Evolutionary conservation across 2,888 invertebrate species (phyloP).

Genomic region (Seira sanloemensis): DNA sequence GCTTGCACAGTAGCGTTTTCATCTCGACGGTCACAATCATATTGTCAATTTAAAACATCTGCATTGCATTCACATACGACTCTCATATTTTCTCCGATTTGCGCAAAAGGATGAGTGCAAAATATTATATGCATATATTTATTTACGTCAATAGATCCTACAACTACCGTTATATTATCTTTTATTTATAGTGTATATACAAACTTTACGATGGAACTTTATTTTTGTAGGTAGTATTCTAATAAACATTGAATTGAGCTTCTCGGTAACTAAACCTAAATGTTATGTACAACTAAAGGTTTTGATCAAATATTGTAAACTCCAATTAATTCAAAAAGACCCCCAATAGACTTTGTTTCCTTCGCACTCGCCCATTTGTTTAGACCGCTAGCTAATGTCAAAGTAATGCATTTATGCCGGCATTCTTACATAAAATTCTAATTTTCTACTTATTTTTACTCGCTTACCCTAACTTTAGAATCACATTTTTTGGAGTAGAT

Average conservation of each 20-base stretch:
- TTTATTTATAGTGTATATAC: too few relatives aligned
- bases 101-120: too few relatives aligned
- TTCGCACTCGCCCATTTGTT: background rate
- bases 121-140: too few relatives aligned
- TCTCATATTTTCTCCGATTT: too few relatives aligned
- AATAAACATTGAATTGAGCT: too few relatives aligned
- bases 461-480: conserved; percentile 4
- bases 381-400: background rate
- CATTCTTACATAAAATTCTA: conserved; percentile 44
- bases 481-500: conserved; percentile 19
- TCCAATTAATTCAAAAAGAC: conserved; percentile 46
- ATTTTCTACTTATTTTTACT: conserved; percentile 30
- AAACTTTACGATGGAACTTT: too few relatives aligned
- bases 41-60: background rate
- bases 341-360: conserved; percentile 25
- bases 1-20: too few relatives aligned
- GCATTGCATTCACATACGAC: background rate
- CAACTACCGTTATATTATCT: too few relatives aligned
- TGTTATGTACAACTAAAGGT: too few relatives aligned
- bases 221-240: too few relatives aligned
- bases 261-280: too few relatives aligned
- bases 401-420: conserved; percentile 22
- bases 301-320: background rate
- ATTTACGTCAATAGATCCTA: too few relatives aligned
- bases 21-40: background rate